Evolutionary conservation across 2,113 vertebrate species (phyloP).

Genomic region (Neotoma lepida): DNA sequence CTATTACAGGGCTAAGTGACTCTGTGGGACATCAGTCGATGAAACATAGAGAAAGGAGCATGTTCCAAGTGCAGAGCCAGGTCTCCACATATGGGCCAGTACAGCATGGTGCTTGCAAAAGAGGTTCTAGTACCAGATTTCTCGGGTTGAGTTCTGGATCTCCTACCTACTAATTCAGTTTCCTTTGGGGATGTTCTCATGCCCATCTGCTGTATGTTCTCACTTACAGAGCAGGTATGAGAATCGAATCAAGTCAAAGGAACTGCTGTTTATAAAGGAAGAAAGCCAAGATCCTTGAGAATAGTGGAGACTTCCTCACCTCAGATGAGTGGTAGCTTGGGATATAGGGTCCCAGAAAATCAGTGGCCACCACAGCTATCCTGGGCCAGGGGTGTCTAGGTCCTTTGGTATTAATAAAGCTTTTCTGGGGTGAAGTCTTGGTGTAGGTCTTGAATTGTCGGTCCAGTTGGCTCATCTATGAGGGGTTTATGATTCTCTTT

Average conservation of each 20-base stretch:
- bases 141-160: background rate
- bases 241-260: background rate
- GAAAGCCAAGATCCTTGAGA: background rate
- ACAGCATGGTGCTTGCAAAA: background rate
- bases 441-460: background rate
- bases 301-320: too few relatives aligned
- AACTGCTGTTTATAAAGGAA: background rate
- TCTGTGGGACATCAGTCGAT: background rate
- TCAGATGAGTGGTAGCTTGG: too few relatives aligned
- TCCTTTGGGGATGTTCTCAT: background rate
- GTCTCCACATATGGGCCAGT: accelerated
- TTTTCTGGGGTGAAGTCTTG: background rate
- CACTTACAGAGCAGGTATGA: background rate
- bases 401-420: background rate
- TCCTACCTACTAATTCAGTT: background rate
- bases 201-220: background rate
- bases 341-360: background rate
- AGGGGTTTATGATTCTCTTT: too few relatives aligned
- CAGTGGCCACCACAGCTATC: background rate
- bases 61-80: background rate
- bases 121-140: background rate
- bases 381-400: too few relatives aligned
- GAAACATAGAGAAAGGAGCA: background rate
- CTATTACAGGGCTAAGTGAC: background rate
- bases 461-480: background rate